Conservation (phyloP, 2,888 invertebrate species). For the Tiliacea citrago region DNA sequence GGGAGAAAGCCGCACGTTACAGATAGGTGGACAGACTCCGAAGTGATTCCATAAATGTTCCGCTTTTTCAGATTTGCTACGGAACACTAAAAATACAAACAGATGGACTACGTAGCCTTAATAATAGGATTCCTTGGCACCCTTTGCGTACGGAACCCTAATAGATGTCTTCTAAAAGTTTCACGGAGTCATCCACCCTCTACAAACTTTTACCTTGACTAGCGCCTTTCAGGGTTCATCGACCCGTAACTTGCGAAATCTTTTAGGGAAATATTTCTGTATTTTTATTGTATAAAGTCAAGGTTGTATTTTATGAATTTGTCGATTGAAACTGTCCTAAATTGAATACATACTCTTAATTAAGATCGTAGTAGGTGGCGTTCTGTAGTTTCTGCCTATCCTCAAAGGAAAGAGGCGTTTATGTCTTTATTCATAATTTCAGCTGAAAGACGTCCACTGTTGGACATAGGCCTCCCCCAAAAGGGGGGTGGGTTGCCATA, state of each 20-base stretch:
- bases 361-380: background rate
- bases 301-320: background rate
- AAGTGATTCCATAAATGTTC: background rate
- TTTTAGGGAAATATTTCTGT: background rate
- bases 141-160: constrained; percentile 3
- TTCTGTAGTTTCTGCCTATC: background rate
- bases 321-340: background rate
- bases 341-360: background rate
- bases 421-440: no score
- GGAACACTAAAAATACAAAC: background rate
- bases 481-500: no score
- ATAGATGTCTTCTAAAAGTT: background rate
- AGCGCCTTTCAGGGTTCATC: constrained; percentile 33
- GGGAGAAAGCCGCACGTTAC: background rate
- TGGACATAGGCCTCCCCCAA: no score
- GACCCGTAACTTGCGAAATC: constrained; percentile 35
- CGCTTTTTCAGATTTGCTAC: background rate
- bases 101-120: background rate
- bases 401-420: no score
- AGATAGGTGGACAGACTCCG: background rate
- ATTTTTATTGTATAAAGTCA: background rate
- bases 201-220: constrained; percentile 25
- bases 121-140: background rate
- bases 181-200: background rate
- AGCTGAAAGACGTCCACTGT: no score